Evolutionary conservation across 2,797 vertebrate species (phyloP).

Genomic region (Phaenicophaeus curvirostris): DNA sequence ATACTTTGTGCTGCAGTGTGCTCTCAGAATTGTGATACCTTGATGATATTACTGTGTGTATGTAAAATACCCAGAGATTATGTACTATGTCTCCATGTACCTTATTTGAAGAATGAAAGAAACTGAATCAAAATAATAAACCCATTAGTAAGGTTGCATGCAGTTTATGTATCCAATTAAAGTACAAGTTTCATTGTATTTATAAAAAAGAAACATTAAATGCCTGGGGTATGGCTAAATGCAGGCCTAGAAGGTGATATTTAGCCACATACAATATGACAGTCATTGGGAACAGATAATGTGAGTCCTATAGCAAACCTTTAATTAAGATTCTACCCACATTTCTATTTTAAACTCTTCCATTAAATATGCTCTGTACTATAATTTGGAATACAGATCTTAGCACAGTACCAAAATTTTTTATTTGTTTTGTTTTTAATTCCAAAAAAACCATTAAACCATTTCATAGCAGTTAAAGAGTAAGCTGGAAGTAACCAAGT

Average conservation of each 20-base stretch:
- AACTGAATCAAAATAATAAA: not conserved
- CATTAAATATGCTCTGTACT: constrained; percentile 61
- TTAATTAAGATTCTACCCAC: constrained; percentile 72
- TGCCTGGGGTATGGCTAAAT: constrained; percentile 10
- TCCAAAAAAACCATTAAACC: constrained; percentile 41
- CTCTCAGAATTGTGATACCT: not conserved
- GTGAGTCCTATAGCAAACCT: not conserved
- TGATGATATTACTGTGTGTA: not conserved
- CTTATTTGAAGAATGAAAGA: not conserved
- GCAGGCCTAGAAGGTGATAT: constrained; percentile 23
- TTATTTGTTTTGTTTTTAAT: constrained; percentile 61
- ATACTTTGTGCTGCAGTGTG: not conserved
- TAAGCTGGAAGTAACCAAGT: constrained; percentile 29
- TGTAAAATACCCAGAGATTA: not conserved
- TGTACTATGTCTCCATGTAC: not conserved
- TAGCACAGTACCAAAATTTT: constrained; percentile 39
- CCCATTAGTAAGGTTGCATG: not conserved
- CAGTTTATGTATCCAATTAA: constrained; percentile 20
- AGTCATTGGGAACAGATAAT: constrained; percentile 25
- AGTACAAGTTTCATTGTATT: constrained; percentile 29
- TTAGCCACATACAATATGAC: constrained; percentile 22
- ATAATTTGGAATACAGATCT: constrained; percentile 55
- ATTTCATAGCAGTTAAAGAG: constrained; percentile 43
- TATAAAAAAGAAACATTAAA: constrained; percentile 47
- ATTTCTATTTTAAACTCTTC: constrained; percentile 65